Percentiles rank a stretch among this genome's conserved stretches.
Evolutionary conservation across 2,797 vertebrate genomes (phyloP).

Genomic region (Thripadectes ignobilis): DNA sequence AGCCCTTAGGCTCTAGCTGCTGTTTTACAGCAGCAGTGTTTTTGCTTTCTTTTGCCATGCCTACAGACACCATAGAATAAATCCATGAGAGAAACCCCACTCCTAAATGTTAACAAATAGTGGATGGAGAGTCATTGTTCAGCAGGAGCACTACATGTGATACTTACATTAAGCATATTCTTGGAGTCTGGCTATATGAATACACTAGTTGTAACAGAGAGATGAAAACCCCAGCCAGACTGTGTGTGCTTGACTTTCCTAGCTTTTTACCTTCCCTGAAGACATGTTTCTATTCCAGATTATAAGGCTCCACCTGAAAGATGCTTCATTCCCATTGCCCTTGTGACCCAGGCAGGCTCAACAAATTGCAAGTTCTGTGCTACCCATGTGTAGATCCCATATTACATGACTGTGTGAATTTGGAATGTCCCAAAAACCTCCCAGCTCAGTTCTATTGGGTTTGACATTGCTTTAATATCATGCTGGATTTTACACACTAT

Average conservation of each 20-base stretch:
- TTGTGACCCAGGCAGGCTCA: background rate
- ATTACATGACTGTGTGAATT: background rate
- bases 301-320: background rate
- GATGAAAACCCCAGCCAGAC: background rate
- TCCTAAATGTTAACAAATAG: background rate
- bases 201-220: background rate
- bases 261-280: background rate
- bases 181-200: background rate
- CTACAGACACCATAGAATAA: background rate
- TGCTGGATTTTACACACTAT: background rate
- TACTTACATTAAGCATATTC: background rate
- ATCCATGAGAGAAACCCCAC: background rate
- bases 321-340: background rate
- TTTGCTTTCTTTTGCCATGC: background rate
- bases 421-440: background rate
- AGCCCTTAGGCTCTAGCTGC: slow-evolving; percentile 33
- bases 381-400: background rate
- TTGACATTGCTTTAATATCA: background rate
- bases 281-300: background rate
- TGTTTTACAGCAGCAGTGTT: background rate
- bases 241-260: background rate
- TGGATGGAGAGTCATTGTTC: background rate
- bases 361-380: background rate
- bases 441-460: background rate
- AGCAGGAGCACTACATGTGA: background rate